phyloP scores from a whole-genome alignment of 1,140 invertebrate genomes.

The Drosophila lacteicornis region DNA sequence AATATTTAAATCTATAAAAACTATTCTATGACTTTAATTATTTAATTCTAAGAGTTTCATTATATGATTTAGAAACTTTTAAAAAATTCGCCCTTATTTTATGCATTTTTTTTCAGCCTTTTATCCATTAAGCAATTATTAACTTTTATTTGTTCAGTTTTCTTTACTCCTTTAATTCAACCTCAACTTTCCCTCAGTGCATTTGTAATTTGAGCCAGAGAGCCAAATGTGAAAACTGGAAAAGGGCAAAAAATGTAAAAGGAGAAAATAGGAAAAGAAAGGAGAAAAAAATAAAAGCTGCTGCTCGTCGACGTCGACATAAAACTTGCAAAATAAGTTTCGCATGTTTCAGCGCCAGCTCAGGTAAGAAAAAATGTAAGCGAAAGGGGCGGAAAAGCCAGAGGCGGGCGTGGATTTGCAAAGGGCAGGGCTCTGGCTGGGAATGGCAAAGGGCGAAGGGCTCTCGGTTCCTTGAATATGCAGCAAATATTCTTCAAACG shows the following conservation, averaged over 20 bases:
- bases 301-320: slow-evolving; percentile 71
- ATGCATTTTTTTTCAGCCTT: no score
- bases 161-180: no score
- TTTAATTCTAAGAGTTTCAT: background rate
- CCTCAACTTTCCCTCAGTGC: slow-evolving; percentile 46
- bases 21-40: background rate
- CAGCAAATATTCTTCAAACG: slow-evolving; percentile 80
- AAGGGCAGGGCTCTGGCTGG: slow-evolving; percentile 21
- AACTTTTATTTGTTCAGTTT: no score
- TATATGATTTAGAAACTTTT: background rate
- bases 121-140: no score
- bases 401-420: slow-evolving; percentile 53
- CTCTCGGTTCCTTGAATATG: slow-evolving; percentile 68
- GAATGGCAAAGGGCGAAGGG: slow-evolving; percentile 7
- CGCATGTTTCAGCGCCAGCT: slow-evolving; percentile 76
- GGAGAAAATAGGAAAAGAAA: slow-evolving; percentile 55
- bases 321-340: slow-evolving; percentile 83
- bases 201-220: slow-evolving; percentile 70
- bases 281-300: slow-evolving; percentile 73
- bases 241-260: slow-evolving; percentile 66
- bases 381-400: slow-evolving; percentile 29
- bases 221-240: slow-evolving; percentile 75
- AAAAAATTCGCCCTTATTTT: no score
- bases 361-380: slow-evolving; percentile 53
- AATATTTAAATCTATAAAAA: background rate